Conservation (phyloP, 2,888 invertebrate species). For the Nomada hirtipes region DNA sequence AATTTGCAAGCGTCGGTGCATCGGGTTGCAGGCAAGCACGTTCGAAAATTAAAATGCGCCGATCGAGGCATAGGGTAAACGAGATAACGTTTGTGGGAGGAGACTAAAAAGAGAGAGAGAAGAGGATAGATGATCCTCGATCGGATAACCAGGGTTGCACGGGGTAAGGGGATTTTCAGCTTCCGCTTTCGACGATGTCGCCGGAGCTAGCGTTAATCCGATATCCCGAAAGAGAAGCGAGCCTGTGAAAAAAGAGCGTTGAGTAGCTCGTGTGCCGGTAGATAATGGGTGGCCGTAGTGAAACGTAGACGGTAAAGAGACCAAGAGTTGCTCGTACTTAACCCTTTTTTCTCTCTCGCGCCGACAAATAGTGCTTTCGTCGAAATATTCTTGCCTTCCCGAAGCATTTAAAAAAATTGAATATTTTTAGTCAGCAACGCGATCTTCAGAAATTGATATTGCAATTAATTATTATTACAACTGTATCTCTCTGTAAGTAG, state of each 20-base stretch:
- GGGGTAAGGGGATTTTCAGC: conserved; percentile 31
- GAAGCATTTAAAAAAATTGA: not conserved
- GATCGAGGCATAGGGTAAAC: conserved; percentile 28
- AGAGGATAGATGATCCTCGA: conserved; percentile 33
- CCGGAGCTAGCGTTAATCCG: conserved; percentile 53
- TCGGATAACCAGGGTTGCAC: conserved; percentile 43
- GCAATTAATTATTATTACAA: not conserved
- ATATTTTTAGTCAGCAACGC: too few relatives aligned
- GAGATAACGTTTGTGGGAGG: conserved; percentile 21
- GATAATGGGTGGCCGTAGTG: conserved; percentile 54
- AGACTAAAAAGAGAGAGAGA: not conserved
- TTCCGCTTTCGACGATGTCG: conserved; percentile 56
- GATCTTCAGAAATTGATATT: not conserved
- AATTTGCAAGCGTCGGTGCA: not conserved
- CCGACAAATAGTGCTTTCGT: not conserved
- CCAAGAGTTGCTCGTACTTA: conserved; percentile 14
- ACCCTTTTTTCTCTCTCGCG: not conserved
- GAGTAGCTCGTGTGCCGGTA: conserved; percentile 44
- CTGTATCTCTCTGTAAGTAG: too few relatives aligned
- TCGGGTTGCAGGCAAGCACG: not conserved
- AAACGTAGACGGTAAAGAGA: conserved; percentile 31
- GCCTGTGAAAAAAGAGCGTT: conserved; percentile 32
- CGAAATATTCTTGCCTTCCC: not conserved
- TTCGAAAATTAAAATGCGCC: conserved; percentile 13
- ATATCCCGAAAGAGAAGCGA: conserved; percentile 57